These are phyloP conservation scores for Drosophila ustulata DNA, from an alignment of 2,888 invertebrate genomes.

Conservation along the genomic window DNA sequence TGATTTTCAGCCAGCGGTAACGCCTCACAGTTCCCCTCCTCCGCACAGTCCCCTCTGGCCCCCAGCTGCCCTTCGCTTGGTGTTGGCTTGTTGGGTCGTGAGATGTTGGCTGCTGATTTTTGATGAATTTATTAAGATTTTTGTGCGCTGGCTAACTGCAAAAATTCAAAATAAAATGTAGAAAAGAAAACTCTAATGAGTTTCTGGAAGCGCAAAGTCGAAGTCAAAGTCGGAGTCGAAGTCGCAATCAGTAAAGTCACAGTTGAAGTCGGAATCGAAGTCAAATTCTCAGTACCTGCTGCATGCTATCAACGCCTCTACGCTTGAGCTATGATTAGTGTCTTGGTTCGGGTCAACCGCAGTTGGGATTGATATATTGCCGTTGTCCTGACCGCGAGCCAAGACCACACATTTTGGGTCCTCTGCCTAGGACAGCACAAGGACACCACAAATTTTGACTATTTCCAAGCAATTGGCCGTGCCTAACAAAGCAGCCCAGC, in stretches of 20 bases:
- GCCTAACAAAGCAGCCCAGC: constrained; percentile 59
- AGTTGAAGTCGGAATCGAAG: constrained; percentile 34
- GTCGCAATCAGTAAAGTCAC: constrained; percentile 4
- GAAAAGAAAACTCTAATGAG: constrained; percentile 67
- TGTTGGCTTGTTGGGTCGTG: constrained; percentile 59
- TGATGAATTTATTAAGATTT: constrained; percentile 79
- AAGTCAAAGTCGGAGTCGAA: constrained; percentile 54
- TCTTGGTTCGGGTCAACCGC: constrained; percentile 70
- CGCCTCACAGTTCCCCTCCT: constrained; percentile 26
- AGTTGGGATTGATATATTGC: constrained; percentile 72
- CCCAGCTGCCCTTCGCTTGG: constrained; percentile 19
- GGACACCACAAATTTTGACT: constrained; percentile 25
- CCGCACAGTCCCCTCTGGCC: neutral
- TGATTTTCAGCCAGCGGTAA: constrained; percentile 55
- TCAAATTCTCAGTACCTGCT: constrained; percentile 2
- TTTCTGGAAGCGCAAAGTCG: constrained; percentile 55
- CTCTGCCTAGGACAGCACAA: constrained; percentile 14
- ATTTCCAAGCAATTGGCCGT: constrained; percentile 77
- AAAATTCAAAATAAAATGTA: constrained; percentile 30
- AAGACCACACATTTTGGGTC: constrained; percentile 70
- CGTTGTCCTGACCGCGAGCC: constrained; percentile 50
- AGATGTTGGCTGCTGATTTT: constrained; percentile 73
- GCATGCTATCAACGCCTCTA: constrained; percentile 70
- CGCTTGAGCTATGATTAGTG: constrained; percentile 78
- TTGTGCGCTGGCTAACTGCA: constrained; percentile 35